A percentile compares a stretch with the other conserved stretches of the same genome.
These are phyloP conservation scores for Fregetta grallaria DNA, from an alignment of 2,113 vertebrate species.

Conservation along the genomic window DNA sequence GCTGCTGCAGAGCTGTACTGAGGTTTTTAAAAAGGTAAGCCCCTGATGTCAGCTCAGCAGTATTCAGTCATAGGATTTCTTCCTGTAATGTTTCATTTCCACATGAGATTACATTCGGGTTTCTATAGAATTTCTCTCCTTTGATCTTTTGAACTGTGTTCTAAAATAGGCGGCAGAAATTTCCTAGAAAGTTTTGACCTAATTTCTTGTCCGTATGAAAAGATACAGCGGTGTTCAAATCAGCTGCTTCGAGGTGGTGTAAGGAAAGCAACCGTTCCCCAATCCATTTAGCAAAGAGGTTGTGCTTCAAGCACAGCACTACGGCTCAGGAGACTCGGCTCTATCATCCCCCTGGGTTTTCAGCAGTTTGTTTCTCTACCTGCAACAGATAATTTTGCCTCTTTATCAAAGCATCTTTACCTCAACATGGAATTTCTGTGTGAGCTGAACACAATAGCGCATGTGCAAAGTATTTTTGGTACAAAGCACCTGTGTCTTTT, in stretches of 20 bases:
- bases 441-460: background rate
- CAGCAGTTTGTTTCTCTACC: background rate
- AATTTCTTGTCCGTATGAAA: background rate
- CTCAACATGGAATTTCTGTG: background rate
- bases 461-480: background rate
- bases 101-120: background rate
- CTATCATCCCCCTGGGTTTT: background rate
- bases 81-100: background rate
- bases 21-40: background rate
- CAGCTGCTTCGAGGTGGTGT: background rate
- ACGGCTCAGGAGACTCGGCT: accelerated
- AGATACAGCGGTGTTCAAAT: background rate
- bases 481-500: background rate
- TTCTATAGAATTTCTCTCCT: conserved; percentile 1
- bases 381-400: background rate
- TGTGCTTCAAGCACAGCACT: background rate
- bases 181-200: conserved; percentile 64
- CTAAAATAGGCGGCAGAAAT: background rate
- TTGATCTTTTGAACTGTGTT: background rate
- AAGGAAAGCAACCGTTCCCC: background rate
- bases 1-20: background rate
- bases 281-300: background rate
- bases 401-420: background rate
- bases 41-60: background rate
- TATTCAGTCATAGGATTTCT: background rate